Evolutionary conservation across 1,140 invertebrate genomes (phyloP), one percentile per base, ranked within the genome.

Genomic region (Calephelis nemesis): DNA sequence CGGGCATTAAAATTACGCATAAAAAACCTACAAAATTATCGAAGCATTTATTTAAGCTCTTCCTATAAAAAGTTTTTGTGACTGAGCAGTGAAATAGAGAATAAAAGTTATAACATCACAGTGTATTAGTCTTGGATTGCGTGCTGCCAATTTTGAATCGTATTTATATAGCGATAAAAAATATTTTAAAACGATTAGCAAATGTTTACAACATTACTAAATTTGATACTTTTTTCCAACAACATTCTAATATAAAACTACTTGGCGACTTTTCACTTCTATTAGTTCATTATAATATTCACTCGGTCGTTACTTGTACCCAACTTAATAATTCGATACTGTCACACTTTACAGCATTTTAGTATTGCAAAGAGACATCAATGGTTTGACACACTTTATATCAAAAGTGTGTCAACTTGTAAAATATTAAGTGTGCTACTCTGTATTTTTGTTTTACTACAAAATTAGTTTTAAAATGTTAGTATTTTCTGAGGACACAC

Each of bases 21-120:
- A 60, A 42, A 67, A 54, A 52, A 70, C 45, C 47, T 67, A 72
- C 47, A 73, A 69, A 73, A 73, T 63, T 69, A 45, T 65, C 40
- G 42, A 67, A 30, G 50, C 48, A 50, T 58, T 47, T 49, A 67
- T 62, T 19, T 49, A 65, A 49, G 67, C 67, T 64, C 49, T 58
- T 39, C 47, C 13, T 62, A 58, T 68, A 72, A 58, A 69, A 72
- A 47, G 15, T 54, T 66, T 11, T 66, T 69, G 63, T 72, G 65
- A 64, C 71, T 64, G 63, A 72, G 71, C 64, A 66, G 68, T 69
- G 68, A 60, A 66, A 69, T 67, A 66, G 64, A 63, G 64, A 66
- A 70, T 65, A 68, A 71, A 63, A 58, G n/a, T 60, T 54, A 8
- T 65, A 69, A 73, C 65, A 73, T 73, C 68, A 73, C 71, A 73